These are phyloP conservation scores for Silurus asotus DNA, from an alignment of 2,113 vertebrate species.

Conservation along the genomic window DNA sequence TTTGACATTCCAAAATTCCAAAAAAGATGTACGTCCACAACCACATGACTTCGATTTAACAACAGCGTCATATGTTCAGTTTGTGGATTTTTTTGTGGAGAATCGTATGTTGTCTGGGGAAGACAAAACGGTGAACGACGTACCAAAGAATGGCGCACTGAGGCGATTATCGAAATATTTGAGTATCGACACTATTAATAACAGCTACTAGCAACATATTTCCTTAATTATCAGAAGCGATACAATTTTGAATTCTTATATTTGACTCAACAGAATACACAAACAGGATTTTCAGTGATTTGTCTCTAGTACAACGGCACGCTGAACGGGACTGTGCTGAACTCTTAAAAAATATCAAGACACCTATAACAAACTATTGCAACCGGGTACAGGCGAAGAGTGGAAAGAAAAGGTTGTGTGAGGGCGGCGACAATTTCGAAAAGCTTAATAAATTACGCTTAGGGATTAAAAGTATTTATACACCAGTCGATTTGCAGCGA, in stretches of 20 bases:
- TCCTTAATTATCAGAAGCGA: neutral
- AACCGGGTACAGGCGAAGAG: neutral
- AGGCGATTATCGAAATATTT: neutral
- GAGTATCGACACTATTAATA: neutral
- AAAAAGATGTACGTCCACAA: no score
- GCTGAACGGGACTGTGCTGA: neutral
- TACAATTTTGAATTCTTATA: neutral
- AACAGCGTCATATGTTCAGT: neutral
- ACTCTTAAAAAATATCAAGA: neutral
- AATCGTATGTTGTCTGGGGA: no score
- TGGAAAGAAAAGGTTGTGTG: neutral
- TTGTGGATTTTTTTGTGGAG: no score
- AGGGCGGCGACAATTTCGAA: neutral
- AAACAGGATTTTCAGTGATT: neutral
- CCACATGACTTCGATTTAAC: neutral
- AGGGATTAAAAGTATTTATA: neutral
- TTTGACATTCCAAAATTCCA: no score
- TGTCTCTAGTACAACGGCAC: neutral
- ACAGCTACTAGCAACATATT: neutral
- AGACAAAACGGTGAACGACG: no score
- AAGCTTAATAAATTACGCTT: neutral
- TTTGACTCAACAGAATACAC: neutral
- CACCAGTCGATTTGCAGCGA: slow-evolving; percentile 16
- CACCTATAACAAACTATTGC: neutral
- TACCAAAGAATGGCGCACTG: neutral